Evolutionary conservation across 2,797 vertebrate genomes (phyloP).

Genomic region (Cirrhinus mrigala): DNA sequence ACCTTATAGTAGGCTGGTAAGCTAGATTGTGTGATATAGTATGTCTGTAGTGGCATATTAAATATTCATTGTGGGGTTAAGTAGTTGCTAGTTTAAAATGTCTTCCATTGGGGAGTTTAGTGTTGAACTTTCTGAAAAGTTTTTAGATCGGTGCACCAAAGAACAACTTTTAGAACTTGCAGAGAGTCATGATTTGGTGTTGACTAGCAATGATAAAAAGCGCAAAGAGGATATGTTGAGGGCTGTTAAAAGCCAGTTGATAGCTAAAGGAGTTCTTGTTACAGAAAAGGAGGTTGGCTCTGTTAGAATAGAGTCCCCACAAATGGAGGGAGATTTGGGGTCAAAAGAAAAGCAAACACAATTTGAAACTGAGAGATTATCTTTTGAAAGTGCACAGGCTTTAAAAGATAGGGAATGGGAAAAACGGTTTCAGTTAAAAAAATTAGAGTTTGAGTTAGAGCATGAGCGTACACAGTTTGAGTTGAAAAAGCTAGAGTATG

Average conservation of each 20-base stretch:
- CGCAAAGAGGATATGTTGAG: neutral
- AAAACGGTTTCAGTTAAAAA: neutral
- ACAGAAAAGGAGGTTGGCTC: neutral
- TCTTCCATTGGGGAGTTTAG: neutral
- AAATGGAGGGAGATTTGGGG: neutral
- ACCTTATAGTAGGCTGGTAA: too few species aligned
- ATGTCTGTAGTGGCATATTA: neutral
- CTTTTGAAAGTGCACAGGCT: neutral
- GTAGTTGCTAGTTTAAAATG: neutral
- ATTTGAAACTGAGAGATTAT: neutral
- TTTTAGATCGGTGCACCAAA: neutral
- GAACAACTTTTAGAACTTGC: constrained; percentile 1
- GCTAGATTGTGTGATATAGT: too few species aligned
- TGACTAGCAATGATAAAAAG: neutral
- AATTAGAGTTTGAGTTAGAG: neutral
- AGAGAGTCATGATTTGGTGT: neutral
- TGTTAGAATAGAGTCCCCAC: neutral
- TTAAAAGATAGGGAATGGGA: neutral
- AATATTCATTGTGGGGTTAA: neutral
- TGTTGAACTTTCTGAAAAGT: neutral
- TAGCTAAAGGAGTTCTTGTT: neutral
- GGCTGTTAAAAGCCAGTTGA: neutral
- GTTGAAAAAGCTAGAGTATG: neutral
- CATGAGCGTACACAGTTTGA: neutral
- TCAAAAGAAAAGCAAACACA: neutral